A percentile compares a stretch with the other conserved stretches of the same genome.
These are phyloP conservation scores for Adelges cooleyi DNA, from an alignment of 1,140 invertebrate genomes.

Conservation along the genomic window DNA sequence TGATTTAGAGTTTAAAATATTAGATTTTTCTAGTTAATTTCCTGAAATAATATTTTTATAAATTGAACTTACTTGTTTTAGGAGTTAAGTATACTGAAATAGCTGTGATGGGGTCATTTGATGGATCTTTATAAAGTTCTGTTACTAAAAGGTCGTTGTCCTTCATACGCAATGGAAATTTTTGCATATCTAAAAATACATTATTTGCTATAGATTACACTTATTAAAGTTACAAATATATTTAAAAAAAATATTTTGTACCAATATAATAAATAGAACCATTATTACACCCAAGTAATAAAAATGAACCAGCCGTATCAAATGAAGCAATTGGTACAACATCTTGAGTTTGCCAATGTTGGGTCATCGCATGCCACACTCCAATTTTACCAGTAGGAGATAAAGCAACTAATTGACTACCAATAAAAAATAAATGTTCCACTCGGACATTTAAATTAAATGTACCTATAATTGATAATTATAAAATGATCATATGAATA, in stretches of 20 bases:
- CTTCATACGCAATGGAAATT: constrained; percentile 96
- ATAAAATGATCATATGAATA: neutral
- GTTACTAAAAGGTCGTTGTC: constrained; percentile 96
- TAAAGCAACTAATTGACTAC: constrained; percentile 87
- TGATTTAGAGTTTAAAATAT: too few relatives aligned
- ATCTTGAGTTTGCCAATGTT: constrained; percentile 96
- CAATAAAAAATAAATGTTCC: constrained; percentile 94
- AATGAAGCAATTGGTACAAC: constrained; percentile 88
- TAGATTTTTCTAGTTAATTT: too few relatives aligned
- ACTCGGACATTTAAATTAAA: constrained; percentile 87
- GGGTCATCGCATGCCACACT: constrained; percentile 97
- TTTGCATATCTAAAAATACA: constrained; percentile 83
- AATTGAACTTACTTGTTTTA: constrained; percentile 71
- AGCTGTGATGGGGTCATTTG: constrained; percentile 91
- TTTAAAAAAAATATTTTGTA: constrained; percentile 37
- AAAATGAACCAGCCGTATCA: constrained; percentile 90
- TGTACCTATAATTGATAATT: constrained; percentile 44
- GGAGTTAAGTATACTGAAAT: constrained; percentile 96
- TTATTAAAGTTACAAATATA: neutral
- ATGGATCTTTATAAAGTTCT: constrained; percentile 89
- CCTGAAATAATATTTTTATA: neutral
- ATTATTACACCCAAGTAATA: constrained; percentile 87
- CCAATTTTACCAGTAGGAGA: constrained; percentile 92
- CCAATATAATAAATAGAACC: constrained; percentile 96
- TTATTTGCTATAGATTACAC: constrained; percentile 31